Percentiles rank a stretch among this genome's conserved stretches.
Conservation (phyloP, 1,140 invertebrate genomes). For the Lethocerus indicus region DNA sequence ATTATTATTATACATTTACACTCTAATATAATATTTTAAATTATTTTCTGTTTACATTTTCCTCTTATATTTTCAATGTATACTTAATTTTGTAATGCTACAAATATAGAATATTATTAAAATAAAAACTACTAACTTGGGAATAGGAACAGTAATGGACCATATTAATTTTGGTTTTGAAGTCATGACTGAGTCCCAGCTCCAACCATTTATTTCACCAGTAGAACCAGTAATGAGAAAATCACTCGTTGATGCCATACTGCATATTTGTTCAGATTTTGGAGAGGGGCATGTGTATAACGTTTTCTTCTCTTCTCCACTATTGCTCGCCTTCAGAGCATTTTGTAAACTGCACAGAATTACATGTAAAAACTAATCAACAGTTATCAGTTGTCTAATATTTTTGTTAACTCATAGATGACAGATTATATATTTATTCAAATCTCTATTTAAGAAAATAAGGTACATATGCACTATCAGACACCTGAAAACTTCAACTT, state of each 20-base stretch:
- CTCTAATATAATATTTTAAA: no score
- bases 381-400: no score
- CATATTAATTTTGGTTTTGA: slow-evolving; percentile 40
- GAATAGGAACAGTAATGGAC: slow-evolving; percentile 47
- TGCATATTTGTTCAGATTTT: slow-evolving; percentile 45
- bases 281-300: slow-evolving; percentile 35
- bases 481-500: not conserved
- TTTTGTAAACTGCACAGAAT: no score
- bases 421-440: not conserved
- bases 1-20: no score
- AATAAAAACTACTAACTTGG: slow-evolving; percentile 24
- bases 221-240: slow-evolving; percentile 56
- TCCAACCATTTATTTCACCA: slow-evolving; percentile 55
- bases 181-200: slow-evolving; percentile 48
- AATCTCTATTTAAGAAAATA: not conserved
- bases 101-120: no score
- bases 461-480: slow-evolving; percentile 1
- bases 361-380: no score
- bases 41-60: no score
- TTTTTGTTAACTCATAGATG: no score
- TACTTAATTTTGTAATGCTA: no score
- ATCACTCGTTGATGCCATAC: slow-evolving; percentile 46
- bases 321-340: no score
- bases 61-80: no score
- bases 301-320: no score